phyloP scores from a whole-genome alignment of 30 jellyfish, hydroid and myxozoan genomes.

The Pelagia noctiluca region DNA sequence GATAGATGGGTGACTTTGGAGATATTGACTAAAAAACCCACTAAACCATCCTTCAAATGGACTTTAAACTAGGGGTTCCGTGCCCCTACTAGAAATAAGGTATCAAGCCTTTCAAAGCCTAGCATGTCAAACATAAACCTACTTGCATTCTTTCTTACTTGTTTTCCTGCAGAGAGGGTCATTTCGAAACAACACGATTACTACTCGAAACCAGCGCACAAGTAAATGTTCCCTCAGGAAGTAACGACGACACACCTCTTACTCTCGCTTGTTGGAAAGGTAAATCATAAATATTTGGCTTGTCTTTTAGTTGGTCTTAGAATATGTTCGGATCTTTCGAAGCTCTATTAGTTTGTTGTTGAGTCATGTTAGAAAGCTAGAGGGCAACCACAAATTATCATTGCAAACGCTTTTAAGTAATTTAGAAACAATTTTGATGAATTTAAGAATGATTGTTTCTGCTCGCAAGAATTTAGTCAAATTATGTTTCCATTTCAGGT shows the following conservation, averaged over 20 bases:
- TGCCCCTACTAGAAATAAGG: background rate
- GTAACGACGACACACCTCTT: slow-evolving; percentile 97
- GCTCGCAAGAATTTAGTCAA: too few relatives aligned
- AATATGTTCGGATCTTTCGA: background rate
- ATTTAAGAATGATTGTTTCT: too few relatives aligned
- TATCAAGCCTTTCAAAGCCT: background rate
- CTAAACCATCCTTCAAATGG: too few relatives aligned
- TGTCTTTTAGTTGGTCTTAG: background rate
- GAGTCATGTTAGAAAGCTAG: too few relatives aligned
- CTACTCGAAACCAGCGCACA: slow-evolving; percentile 82
- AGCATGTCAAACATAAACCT: background rate
- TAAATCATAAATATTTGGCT: slow-evolving; percentile 4
- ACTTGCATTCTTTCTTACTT: too few relatives aligned
- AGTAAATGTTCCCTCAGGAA: slow-evolving; percentile 97
- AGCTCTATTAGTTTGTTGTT: too few relatives aligned
- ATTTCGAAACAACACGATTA: slow-evolving; percentile 88
- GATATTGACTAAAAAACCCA: too few relatives aligned
- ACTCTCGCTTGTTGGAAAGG: slow-evolving; percentile 99
- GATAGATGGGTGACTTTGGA: too few relatives aligned
- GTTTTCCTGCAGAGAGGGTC: slow-evolving; percentile 99
- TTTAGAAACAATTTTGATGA: too few relatives aligned
- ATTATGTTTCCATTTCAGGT: slow-evolving; percentile 54
- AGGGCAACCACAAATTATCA: background rate
- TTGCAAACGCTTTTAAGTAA: too few relatives aligned
- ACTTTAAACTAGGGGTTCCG: too few relatives aligned